These are phyloP conservation scores for Pygoscelis antarcticus DNA, from an alignment of 2,113 vertebrate genomes.

Conservation along the genomic window DNA sequence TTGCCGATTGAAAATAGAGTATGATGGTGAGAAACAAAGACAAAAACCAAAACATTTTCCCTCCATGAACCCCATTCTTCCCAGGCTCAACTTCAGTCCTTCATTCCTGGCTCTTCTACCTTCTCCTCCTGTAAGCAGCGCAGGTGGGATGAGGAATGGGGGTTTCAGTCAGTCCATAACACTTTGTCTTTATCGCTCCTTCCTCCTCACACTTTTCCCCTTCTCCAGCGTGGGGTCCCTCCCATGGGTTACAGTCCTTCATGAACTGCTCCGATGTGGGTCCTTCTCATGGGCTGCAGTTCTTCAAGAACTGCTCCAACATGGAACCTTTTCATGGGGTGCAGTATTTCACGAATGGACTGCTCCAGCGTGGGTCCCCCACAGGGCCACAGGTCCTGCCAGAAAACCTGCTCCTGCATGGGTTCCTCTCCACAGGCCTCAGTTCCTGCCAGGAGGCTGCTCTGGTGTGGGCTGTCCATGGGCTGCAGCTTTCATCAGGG, in stretches of 20 bases:
- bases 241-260: background rate
- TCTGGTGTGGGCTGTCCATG: background rate
- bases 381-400: background rate
- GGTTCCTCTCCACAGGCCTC: background rate
- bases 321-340: background rate
- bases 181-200: background rate
- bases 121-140: fast-evolving
- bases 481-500: background rate
- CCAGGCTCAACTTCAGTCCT: background rate
- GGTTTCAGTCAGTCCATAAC: background rate
- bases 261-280: background rate
- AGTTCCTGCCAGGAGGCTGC: background rate
- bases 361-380: fast-evolving
- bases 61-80: background rate
- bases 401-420: background rate
- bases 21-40: background rate
- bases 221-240: background rate
- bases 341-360: background rate
- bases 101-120: background rate
- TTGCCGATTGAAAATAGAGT: background rate
- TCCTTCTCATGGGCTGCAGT: background rate
- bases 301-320: background rate
- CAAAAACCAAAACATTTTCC: background rate
- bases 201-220: background rate
- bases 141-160: background rate